These are phyloP conservation scores for Cancer borealis DNA, from an alignment of 2,888 invertebrate genomes.

Conservation along the genomic window DNA sequence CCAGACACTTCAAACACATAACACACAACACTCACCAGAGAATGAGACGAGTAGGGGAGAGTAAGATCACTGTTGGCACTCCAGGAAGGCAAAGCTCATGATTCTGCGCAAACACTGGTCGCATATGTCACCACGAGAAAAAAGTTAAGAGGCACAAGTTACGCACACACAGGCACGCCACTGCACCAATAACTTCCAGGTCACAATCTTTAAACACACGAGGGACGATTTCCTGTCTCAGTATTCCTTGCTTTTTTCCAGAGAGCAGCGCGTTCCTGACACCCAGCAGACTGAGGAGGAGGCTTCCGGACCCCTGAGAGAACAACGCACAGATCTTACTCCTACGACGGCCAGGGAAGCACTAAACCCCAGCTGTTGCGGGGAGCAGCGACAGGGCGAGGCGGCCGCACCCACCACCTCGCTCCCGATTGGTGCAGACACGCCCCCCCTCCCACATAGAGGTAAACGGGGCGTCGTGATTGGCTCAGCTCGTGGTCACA, in stretches of 20 bases:
- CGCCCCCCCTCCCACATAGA: slow-evolving; percentile 59
- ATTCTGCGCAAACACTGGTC: background rate
- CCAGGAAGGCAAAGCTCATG: background rate
- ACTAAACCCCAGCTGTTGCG: slow-evolving; percentile 59
- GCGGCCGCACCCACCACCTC: slow-evolving; percentile 53
- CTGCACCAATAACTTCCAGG: background rate
- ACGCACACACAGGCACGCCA: slow-evolving; percentile 1
- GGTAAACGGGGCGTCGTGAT: slow-evolving; percentile 25
- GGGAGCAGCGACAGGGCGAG: slow-evolving; percentile 56
- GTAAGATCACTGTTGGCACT: background rate
- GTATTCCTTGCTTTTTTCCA: slow-evolving; percentile 34
- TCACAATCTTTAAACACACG: slow-evolving; percentile 52
- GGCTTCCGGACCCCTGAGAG: slow-evolving; percentile 43
- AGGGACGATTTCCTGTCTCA: background rate
- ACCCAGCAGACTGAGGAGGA: background rate
- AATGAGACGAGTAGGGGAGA: slow-evolving; percentile 32
- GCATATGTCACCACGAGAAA: slow-evolving; percentile 34
- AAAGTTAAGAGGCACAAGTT: background rate
- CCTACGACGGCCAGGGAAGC: slow-evolving; percentile 54
- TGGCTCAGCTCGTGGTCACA: slow-evolving; percentile 54
- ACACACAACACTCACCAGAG: background rate
- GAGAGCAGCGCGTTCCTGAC: background rate
- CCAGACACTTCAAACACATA: background rate
- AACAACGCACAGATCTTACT: slow-evolving; percentile 53
- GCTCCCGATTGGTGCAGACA: slow-evolving; percentile 61